Evolutionary conservation across 2,888 invertebrate genomes (phyloP), one percentile per base, ranked within the genome.

Genomic region (Acrobeloides nanus): DNA sequence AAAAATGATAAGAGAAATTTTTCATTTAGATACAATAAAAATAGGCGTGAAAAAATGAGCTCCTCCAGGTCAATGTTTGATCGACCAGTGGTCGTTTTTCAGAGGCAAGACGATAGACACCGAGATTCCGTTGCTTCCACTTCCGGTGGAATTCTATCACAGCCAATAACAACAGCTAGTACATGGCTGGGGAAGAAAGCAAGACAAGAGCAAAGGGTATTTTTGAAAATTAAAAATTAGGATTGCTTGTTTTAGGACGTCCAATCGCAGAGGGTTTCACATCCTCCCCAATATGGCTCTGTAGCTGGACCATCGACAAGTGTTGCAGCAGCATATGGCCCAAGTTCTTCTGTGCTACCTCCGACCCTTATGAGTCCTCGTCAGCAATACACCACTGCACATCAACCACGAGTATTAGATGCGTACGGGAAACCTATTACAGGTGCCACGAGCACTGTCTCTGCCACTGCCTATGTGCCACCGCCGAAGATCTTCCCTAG

Each of bases 131-230:
- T n/a, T n/a, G n/a, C n/a, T n/a, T n/a, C n/a, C n/a, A n/a, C n/a
- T n/a, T n/a, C n/a, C n/a, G n/a, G n/a, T n/a, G 51, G 51, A 18
- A 40, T 59, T 18, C 43, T 59, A 20, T 21, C 66, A n/a, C 59
- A 66, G 38, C 72, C 71, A 25, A 62, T 62, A 5, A 55, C 59
- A 3, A 74, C 73, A 0, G 72, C 73, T 10, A 60, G 66, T 27
- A 73, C 74, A 4, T 72, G 69, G 62, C 50, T 73, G 18, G 73
- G 72, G 0, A 66, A 64, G 45, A 61, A 62, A 35, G 68, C 64
- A 4, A 43, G 72, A 5, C 66, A 73, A 38, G 66, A 73, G 46
- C 52, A 59, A n/a, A n/a, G n/a, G n/a, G n/a, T n/a, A n/a, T n/a
- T n/a, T n/a, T n/a, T n/a, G n/a, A n/a, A n/a, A n/a, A n/a, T n/a